Evolutionary conservation across 2,113 vertebrate species (phyloP).

Genomic region (Dascyllus trimaculatus): DNA sequence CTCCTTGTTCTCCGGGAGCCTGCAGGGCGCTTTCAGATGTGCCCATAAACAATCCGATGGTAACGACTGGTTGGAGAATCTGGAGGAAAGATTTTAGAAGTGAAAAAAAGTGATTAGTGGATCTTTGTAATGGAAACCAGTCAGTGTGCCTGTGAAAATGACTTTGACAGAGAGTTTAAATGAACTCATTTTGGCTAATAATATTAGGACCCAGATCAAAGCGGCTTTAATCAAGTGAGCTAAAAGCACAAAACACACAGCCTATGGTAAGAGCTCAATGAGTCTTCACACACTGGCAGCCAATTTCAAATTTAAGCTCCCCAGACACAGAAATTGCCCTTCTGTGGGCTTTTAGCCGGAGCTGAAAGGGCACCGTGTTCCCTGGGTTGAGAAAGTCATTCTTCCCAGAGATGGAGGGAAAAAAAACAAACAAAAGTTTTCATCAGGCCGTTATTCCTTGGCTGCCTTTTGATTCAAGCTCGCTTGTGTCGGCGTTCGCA

Average conservation of each 20-base stretch:
- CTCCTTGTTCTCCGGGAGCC: constrained; percentile 6
- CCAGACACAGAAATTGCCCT: constrained; percentile 32
- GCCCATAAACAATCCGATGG: constrained; percentile 26
- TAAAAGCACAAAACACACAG: constrained; percentile 19
- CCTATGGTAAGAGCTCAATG: constrained; percentile 11
- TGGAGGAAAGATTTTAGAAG: neutral
- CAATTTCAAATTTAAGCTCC: constrained; percentile 38
- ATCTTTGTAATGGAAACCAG: constrained; percentile 33
- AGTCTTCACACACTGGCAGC: constrained; percentile 13
- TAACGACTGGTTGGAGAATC: constrained; percentile 14
- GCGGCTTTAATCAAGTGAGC: constrained; percentile 48
- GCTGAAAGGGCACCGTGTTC: constrained; percentile 33
- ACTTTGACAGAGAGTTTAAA: constrained; percentile 62
- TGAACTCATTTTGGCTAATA: constrained; percentile 49
- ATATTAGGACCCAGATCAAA: constrained; percentile 57
- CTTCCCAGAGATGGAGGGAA: constrained; percentile 9
- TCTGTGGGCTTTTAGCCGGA: constrained; percentile 46
- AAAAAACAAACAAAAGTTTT: constrained; percentile 11
- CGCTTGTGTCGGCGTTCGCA: constrained; percentile 23
- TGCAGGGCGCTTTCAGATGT: constrained; percentile 5
- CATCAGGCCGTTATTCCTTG: constrained; percentile 20
- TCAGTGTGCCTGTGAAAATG: constrained; percentile 43
- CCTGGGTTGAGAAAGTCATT: constrained; percentile 9
- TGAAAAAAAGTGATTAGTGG: constrained; percentile 35
- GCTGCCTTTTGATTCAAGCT: constrained; percentile 27